Evolutionary conservation across 1,140 invertebrate genomes (phyloP), one percentile per base, ranked within the genome.

Genomic region (Caenorhabditis brenneri): DNA sequence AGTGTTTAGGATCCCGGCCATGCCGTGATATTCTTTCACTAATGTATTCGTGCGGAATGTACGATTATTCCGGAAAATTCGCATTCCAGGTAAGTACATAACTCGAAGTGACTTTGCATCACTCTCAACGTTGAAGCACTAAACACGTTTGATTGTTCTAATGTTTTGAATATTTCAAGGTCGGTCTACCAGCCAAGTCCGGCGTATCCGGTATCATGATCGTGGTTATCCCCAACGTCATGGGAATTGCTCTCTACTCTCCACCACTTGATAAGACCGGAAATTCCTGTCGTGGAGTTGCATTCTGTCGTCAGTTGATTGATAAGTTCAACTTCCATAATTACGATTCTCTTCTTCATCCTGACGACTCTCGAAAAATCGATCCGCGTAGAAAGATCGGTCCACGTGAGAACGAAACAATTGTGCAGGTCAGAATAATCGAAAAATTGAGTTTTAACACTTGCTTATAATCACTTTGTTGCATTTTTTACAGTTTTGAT

Each of bases 1-100:
- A 96, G 91, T 95, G 97, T 74, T 86, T 90, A 51, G 86, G 90
- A 36, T 87, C 87, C 24, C 87, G 88, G 22, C 89, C 93, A 19
- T 92, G 93, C 51, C 88, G 93, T 15, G 92, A 93, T 88, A 92
- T 92, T 12, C 89, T 93, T 7, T 92, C 92, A 2, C 92, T 98
- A 19, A 98, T 99, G 97, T 96, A 97, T 91, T 97, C 95, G 81
- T 98, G 97, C 91, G 97, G 85, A 88, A 98, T 98, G 95, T 91
- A 98, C 89, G 96, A 98, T 91, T 98, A 97, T 91, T 97, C 96
- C 0, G 97, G 97, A n/a, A 95, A 97, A 91, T 98, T 98, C 92
- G 96, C 96, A 55, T 98, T 98, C 91, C 96, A 96, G 94, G 94
- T 86, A 12, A 79, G 84, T 79, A n/a, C n/a, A n/a, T n/a, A n/a